A percentile compares a stretch with the other conserved stretches of the same genome.
These are phyloP conservation scores for Dolomedes plantarius DNA, from an alignment of 2,888 invertebrate genomes.

Conservation along the genomic window DNA sequence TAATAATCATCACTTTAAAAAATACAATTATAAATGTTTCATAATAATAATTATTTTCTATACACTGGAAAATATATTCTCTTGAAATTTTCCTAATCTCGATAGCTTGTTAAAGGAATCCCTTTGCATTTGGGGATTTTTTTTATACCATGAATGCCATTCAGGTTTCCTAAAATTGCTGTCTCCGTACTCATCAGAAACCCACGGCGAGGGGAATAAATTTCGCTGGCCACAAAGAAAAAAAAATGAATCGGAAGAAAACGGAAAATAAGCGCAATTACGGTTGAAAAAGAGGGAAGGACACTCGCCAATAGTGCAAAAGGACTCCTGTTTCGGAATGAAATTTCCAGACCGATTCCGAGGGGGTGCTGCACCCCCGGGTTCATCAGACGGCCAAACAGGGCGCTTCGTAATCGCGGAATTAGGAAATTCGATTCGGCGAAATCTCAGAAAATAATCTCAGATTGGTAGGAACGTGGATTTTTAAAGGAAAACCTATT, in stretches of 20 bases:
- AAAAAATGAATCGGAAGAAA: conserved; percentile 8
- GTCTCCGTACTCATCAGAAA: too few species aligned
- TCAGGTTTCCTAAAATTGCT: too few species aligned
- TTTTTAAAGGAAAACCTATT: not conserved
- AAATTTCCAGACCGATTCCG: conserved; percentile 23
- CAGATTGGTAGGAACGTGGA: not conserved
- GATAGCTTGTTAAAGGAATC: too few species aligned
- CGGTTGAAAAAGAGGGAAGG: not conserved
- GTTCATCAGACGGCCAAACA: conserved; percentile 33
- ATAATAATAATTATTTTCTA: too few species aligned
- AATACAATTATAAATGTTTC: too few species aligned
- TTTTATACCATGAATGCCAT: too few species aligned
- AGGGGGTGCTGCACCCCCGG: not conserved
- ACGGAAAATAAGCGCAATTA: conserved; percentile 39
- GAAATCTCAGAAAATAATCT: conserved; percentile 14
- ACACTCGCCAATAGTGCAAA: conserved; percentile 1
- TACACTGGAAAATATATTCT: too few species aligned
- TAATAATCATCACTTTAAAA: too few species aligned
- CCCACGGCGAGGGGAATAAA: too few species aligned
- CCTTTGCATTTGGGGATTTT: too few species aligned
- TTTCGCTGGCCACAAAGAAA: too few species aligned
- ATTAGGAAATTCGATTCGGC: conserved; percentile 63
- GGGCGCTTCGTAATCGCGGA: conserved; percentile 36
- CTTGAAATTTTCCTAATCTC: too few species aligned
- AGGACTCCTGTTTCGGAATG: conserved; percentile 27